A percentile compares a stretch with the other conserved stretches of the same genome.
phyloP scores from a whole-genome alignment of 2,797 vertebrate species.

The Australoheros facetus region DNA sequence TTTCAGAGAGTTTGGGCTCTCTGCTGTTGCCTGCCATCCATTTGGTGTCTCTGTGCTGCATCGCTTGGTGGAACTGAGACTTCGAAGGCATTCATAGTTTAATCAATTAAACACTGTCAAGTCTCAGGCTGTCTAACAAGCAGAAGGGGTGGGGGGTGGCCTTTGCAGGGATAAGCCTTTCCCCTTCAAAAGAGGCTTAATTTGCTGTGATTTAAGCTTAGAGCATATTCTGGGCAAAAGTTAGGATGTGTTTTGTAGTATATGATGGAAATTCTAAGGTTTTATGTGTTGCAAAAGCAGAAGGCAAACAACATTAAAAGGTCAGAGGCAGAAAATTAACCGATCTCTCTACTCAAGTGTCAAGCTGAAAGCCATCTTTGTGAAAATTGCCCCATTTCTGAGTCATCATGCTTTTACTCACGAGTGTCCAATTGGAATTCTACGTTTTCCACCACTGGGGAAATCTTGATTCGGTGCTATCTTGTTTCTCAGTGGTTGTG shows the following conservation, averaged over 20 bases:
- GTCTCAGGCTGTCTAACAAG: constrained; percentile 63
- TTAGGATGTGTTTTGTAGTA: constrained; percentile 42
- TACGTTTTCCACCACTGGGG: constrained; percentile 44
- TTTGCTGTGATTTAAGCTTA: constrained; percentile 63
- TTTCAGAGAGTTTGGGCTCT: constrained; percentile 43
- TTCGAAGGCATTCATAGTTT: constrained; percentile 62
- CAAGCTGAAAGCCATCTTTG: constrained; percentile 36
- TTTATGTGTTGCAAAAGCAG: constrained; percentile 37
- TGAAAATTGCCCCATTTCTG: constrained; percentile 43
- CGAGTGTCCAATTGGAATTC: constrained; percentile 53
- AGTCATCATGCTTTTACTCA: constrained; percentile 56
- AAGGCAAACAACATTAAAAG: constrained; percentile 51
- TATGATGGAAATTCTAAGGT: constrained; percentile 57
- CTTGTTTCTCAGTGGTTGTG: constrained; percentile 23
- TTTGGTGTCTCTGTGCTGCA: constrained; percentile 29
- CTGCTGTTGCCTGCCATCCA: constrained; percentile 40
- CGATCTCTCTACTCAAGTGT: constrained; percentile 43
- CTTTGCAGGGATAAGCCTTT: constrained; percentile 32
- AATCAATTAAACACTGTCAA: constrained; percentile 70
- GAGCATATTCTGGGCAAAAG: constrained; percentile 51
- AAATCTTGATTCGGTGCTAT: constrained; percentile 34
- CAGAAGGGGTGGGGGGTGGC: constrained; percentile 10
- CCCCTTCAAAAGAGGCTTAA: constrained; percentile 67
- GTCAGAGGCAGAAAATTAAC: constrained; percentile 47
- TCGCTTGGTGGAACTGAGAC: constrained; percentile 48